Percentiles rank a stretch among this genome's conserved stretches.
Evolutionary conservation across 1,140 invertebrate genomes (phyloP).

Genomic region (Hyphantria cunea): DNA sequence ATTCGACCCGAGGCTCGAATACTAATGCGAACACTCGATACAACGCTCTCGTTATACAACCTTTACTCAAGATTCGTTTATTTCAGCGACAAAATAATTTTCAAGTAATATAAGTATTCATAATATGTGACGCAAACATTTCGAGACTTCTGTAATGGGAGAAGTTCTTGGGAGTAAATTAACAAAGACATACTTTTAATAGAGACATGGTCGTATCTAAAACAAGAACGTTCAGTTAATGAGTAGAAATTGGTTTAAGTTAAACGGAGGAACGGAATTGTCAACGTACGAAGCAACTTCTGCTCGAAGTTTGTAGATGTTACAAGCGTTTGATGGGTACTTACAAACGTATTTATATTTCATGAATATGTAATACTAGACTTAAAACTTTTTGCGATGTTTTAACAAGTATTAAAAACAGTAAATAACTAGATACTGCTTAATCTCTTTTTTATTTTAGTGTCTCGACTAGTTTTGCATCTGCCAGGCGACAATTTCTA

Average conservation of each 20-base stretch:
- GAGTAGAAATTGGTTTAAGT: slow-evolving; percentile 28
- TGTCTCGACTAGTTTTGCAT: no score
- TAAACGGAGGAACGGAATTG: slow-evolving; percentile 20
- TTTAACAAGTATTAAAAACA: no score
- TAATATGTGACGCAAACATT: slow-evolving; percentile 32
- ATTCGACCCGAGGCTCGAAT: slow-evolving; percentile 36
- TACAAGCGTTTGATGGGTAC: slow-evolving; percentile 12
- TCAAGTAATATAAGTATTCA: slow-evolving; percentile 28
- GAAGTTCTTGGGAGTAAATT: slow-evolving; percentile 27
- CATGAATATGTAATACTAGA: no score
- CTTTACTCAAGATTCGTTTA: slow-evolving; percentile 33
- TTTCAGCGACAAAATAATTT: slow-evolving; percentile 34
- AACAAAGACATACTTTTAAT: slow-evolving; percentile 27
- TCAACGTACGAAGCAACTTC: slow-evolving; percentile 4
- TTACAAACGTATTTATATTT: no score
- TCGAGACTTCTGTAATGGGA: slow-evolving; percentile 27
- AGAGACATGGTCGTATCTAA: slow-evolving; percentile 8
- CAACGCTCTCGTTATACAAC: slow-evolving; percentile 29
- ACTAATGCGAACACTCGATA: slow-evolving; percentile 35
- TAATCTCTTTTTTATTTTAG: no score
- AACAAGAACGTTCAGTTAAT: slow-evolving; percentile 25
- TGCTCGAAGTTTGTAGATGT: slow-evolving; percentile 1
- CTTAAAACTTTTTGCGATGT: no score
- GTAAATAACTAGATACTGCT: no score
- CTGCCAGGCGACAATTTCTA: no score